Percentiles rank a stretch among this genome's conserved stretches.
Conservation (phyloP, 2,888 invertebrate genomes). For the Drosophila mimica region DNA sequence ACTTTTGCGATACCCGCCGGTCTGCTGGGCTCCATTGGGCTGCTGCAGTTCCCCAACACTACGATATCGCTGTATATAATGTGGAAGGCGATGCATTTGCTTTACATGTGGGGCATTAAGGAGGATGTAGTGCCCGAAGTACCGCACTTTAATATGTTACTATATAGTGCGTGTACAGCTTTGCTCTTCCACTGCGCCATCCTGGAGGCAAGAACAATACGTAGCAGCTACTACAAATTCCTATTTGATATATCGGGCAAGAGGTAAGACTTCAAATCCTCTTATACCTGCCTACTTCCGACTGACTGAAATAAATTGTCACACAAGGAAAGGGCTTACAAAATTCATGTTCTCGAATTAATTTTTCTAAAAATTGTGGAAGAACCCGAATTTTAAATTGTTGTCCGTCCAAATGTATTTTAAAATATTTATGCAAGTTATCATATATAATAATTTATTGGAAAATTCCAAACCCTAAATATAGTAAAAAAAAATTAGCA, state of each 20-base stretch:
- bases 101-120: constrained; percentile 89
- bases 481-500: not conserved
- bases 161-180: constrained; percentile 91
- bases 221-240: constrained; percentile 93
- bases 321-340: not conserved
- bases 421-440: not conserved
- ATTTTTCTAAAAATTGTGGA: too few relatives aligned
- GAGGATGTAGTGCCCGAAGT: constrained; percentile 88
- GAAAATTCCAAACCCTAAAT: not conserved
- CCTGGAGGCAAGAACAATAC: constrained; percentile 90
- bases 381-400: not conserved
- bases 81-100: constrained; percentile 91
- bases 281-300: not conserved
- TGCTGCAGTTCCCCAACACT: constrained; percentile 90
- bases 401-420: not conserved
- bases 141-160: constrained; percentile 87
- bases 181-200: constrained; percentile 91
- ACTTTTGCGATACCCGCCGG: constrained; percentile 89
- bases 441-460: not conserved
- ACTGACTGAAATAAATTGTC: not conserved
- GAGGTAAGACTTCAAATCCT: constrained; percentile 84
- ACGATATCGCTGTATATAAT: constrained; percentile 91
- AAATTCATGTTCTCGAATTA: not conserved
- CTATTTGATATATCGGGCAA: constrained; percentile 89
- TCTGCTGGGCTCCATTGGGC: constrained; percentile 88